Evolutionary conservation across 2,888 invertebrate genomes (phyloP).

Genomic region (Drosophila falleni): DNA sequence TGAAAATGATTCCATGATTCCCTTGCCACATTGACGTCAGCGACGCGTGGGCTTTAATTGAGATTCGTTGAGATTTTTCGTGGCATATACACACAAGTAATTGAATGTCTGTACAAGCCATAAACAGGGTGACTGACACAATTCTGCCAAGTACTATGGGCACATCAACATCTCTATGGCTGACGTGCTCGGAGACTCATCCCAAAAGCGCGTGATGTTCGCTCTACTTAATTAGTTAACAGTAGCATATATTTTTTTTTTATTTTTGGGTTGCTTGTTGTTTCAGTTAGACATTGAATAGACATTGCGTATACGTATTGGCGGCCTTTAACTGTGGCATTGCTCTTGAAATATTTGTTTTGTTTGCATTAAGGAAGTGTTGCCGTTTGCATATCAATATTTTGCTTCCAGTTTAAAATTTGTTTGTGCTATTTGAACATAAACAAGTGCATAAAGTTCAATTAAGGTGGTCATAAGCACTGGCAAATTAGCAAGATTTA

Average conservation of each 20-base stretch:
- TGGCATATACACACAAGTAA: constrained; percentile 34
- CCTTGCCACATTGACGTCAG: constrained; percentile 58
- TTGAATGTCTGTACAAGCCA: constrained; percentile 31
- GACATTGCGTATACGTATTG: constrained; percentile 20
- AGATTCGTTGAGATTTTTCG: constrained; percentile 45
- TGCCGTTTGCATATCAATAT: constrained; percentile 45
- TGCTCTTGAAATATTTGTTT: constrained; percentile 67
- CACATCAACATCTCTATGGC: background rate
- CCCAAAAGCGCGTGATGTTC: constrained; percentile 9
- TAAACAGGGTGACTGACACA: constrained; percentile 55
- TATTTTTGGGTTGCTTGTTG: constrained; percentile 6
- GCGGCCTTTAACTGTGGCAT: constrained; percentile 61
- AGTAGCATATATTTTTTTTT: background rate
- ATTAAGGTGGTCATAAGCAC: constrained; percentile 59
- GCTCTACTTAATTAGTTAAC: constrained; percentile 21
- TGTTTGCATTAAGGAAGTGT: constrained; percentile 49
- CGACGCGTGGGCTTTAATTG: constrained; percentile 62
- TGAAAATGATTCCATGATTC: background rate
- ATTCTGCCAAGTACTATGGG: constrained; percentile 35
- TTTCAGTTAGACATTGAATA: constrained; percentile 15
- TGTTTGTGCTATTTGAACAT: constrained; percentile 31
- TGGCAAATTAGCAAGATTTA: constrained; percentile 64
- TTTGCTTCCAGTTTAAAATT: constrained; percentile 8
- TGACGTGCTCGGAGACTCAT: background rate
- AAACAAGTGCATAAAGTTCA: constrained; percentile 69